Conservation (phyloP, 2,797 vertebrate genomes). For the Tapera naevia region DNA sequence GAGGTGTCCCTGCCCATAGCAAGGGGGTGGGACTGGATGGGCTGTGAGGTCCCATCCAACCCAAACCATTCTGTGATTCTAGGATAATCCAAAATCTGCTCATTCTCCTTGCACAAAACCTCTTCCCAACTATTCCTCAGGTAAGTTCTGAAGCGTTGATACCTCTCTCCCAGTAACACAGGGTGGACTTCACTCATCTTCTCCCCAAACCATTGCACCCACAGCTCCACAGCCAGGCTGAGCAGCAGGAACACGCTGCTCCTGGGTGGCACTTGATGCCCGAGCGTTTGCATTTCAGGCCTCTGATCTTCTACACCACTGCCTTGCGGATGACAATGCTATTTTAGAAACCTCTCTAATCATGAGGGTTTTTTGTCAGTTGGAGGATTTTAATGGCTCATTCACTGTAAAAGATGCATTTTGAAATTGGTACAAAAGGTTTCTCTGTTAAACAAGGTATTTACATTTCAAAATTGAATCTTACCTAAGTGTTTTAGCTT, state of each 20-base stretch:
- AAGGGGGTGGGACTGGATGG: too few relatives aligned
- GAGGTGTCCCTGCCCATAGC: too few relatives aligned
- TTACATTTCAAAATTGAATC: neutral
- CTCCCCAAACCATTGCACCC: too few relatives aligned
- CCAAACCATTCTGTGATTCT: too few relatives aligned
- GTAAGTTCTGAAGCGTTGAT: neutral
- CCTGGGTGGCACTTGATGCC: too few relatives aligned
- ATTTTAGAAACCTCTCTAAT: neutral
- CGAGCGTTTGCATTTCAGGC: neutral
- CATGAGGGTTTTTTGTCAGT: too few relatives aligned
- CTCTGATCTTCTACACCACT: neutral
- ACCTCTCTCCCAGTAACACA: too few relatives aligned
- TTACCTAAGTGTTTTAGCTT: neutral
- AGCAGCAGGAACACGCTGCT: neutral
- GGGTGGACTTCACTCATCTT: neutral
- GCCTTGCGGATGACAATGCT: too few relatives aligned
- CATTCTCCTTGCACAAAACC: neutral
- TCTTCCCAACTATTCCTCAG: neutral
- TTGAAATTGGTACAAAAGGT: neutral
- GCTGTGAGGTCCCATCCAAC: too few relatives aligned
- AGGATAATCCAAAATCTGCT: too few relatives aligned
- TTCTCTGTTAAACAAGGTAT: neutral
- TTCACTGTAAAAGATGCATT: neutral
- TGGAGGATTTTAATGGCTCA: neutral
- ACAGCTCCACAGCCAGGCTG: rapidly evolving